Evolutionary conservation across 2,113 vertebrate genomes (phyloP), one percentile per base, ranked within the genome.

Genomic region (Cyprinodon brontotheroides): DNA sequence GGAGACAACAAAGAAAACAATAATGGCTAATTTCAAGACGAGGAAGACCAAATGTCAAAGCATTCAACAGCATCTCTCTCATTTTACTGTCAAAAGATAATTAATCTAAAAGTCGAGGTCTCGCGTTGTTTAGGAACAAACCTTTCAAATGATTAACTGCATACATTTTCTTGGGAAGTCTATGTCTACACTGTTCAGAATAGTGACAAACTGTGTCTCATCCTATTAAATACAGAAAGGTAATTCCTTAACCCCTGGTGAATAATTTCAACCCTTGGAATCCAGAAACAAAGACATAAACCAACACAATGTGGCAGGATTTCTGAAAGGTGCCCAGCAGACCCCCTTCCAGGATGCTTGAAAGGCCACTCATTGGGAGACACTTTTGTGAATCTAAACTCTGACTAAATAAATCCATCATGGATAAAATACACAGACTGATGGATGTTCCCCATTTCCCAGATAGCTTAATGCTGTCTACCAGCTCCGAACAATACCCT

Each of bases 351-450:
- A 59, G 22, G 63, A 70, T 40, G 11, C 43, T 29, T 29, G 4
- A 36, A 22, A 48, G 45, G 62, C 74, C 81, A 64, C 79, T 80
- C 78, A 67, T 70, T 70, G 57, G 38, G 70, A 78, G 36, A 17
- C 20, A 74, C 65, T 66, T 78, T 68, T 77, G 70, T 82, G 50
- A 80, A 77, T 68, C 68, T 68, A 79, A 89, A 82, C 85, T 82
- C 66, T 77, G 71, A 60, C 68, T 53, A 78, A 75, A 89, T 88
- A 84, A 87, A 90, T 87, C 85, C 85, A 85, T 78, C 88, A 86
- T 45, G 69, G 65, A 47, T 67, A 88, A 75, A 87, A 90, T 83
- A 75, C 75, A 63, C 74, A 78, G 67, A 53, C 68, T 90, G 85
- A 89, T 73, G 69, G 72, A 87, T 84, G 86, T 50, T 11, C 68